Percentiles rank a stretch among this genome's conserved stretches.
Conservation (phyloP, 1,140 invertebrate genomes). For the Lithobius niger region DNA sequence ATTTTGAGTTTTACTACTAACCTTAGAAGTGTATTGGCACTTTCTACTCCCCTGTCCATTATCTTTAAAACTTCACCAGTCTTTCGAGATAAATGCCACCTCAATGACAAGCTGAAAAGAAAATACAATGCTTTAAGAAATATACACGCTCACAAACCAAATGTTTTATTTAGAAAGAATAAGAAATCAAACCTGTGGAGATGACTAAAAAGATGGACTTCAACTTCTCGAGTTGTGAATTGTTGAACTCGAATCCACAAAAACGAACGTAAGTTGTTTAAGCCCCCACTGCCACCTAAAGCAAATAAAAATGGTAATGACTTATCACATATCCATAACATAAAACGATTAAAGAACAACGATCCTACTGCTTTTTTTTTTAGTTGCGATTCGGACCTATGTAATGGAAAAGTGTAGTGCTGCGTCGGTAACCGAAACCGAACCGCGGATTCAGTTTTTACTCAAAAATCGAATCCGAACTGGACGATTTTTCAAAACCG, state of each 20-base stretch:
- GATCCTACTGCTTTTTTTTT: no score
- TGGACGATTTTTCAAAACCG: no score
- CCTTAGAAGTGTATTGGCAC: constrained; percentile 81
- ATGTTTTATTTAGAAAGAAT: not conserved
- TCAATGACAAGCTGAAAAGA: constrained; percentile 28
- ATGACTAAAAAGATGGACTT: constrained; percentile 68
- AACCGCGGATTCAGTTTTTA: no score
- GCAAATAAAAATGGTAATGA: constrained; percentile 2
- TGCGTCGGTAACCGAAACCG: no score
- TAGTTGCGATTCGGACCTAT: no score
- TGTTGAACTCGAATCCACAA: constrained; percentile 93
- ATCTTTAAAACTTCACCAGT: constrained; percentile 88
- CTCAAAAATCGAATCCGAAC: no score
- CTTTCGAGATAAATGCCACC: constrained; percentile 83
- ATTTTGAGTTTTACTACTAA: constrained; percentile 35
- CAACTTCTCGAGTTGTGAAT: constrained; percentile 81
- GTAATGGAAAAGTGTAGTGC: no score
- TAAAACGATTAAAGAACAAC: constrained; percentile 20
- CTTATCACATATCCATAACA: constrained; percentile 8
- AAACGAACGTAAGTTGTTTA: constrained; percentile 81
- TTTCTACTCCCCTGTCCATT: constrained; percentile 90
- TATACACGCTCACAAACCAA: no score
- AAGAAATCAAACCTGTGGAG: constrained; percentile 58
- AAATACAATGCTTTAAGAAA: not conserved
- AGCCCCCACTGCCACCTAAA: constrained; percentile 45